Base-by-base conservation (phyloP, 2,888 invertebrate species). In the Melangyna quadrimaculata region DNA sequence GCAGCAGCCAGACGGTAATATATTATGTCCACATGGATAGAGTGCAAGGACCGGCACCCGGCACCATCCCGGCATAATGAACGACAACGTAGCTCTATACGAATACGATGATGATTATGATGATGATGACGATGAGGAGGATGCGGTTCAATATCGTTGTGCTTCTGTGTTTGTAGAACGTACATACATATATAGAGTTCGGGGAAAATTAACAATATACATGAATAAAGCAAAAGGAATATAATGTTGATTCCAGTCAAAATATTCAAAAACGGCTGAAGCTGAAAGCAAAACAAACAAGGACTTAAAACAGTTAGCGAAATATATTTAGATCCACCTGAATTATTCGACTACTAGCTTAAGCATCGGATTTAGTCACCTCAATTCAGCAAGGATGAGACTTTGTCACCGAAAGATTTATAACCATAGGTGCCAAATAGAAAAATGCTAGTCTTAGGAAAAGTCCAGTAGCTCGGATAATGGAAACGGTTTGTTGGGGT, bases 31-130 rank as follows among this genome's bases (percentile, higher is more conserved):
- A 69, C 73, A 74, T 74, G 63, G 63, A 69, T 71, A 65, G 57
- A 84, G 84, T 84, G 84, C 84, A 84, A 80, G 80, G 84, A 84
- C 80, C 84, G 35, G 37, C 70, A 73, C 48, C 80, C 84, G 35
- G 37, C 70, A 73, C 48, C 53, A 75, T 74, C 71, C 79, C 74
- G 75, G 71, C 63, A 83, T 74, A 51, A 65, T 17, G 35, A 37
- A 40, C 27, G n/a, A 27, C 12, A 12, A 7, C 22, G 51, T 27
- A n/a, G n/a, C n/a, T n/a, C n/a, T n/a, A 51, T 59, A 59, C 59
- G 12, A 37, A 22, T 37, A 59, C 55, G 14, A 57, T 7, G 14
- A 7, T 29, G 9, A 55, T 17, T 7, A 57, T 14, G 65, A 35
- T 45, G 55, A 71, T 43, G 29, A 63, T 22, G 59, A 61, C 45